Base-by-base conservation (phyloP, 2,113 vertebrate species). In the Artemisiospiza belli region DNA sequence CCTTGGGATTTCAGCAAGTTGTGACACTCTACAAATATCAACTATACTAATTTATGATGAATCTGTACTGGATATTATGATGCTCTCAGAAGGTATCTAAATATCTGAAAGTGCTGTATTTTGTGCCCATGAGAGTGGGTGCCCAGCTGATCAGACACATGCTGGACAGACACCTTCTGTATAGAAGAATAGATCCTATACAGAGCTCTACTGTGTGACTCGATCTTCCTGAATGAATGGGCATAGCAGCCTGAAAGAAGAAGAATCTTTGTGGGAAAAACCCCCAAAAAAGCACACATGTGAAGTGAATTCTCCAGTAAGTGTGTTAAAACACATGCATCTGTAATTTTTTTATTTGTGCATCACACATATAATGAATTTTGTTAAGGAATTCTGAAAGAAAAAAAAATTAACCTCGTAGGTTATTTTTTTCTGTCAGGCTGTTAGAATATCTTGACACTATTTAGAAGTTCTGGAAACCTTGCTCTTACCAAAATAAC, bases 391-490 rank as follows among this genome's bases (percentile, higher is more conserved):
- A 41, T 58, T 70, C 19, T 58, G 12, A 33, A 72, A 84, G 23
- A 57, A 54, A 73, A 54, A 54, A 49, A 54, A 49, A 39, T 10
- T 16, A 17, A 54, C 30, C 6, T 67, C 24, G 1, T 4, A 49
- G 27, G 3, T 47, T 69, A 7, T 41, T 73, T 87, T 80, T 90
- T 46, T 55, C 18, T 46, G 12, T 55, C 33, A 69, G 44, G 4
- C 10, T 76, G 20, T 61, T 75, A n/a, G 77, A 55, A 14, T 69
- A 76, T 27, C 41, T 87, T 75, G 10, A 24, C 2, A 6, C 11
- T 67, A 18, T 47, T 86, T 77, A 58, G 17, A 76, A 67, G 27
- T 58, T 83, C 62, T 90, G 57, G 35, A 89, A 94, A 70, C 19
- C 28, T 87, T 69, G 27, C 8, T 59, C 14, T 76, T 79, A 37